Percentiles rank a stretch among this genome's conserved stretches.
These are phyloP conservation scores for Dendrolimus houi DNA, from an alignment of 2,888 invertebrate genomes.

Conservation along the genomic window DNA sequence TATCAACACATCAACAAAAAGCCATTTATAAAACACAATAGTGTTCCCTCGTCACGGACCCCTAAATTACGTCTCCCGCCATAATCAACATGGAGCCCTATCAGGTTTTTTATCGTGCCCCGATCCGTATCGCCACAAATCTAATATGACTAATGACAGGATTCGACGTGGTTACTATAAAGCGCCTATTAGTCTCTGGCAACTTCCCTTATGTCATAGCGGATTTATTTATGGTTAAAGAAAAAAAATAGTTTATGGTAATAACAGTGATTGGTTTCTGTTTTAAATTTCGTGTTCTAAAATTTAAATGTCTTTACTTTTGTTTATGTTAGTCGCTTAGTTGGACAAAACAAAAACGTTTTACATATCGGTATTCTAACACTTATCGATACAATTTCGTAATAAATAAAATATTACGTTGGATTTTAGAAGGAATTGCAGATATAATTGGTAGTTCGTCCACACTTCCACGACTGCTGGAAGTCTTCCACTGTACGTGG, in stretches of 20 bases:
- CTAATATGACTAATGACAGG: conserved; percentile 64
- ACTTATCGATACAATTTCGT: too few species aligned
- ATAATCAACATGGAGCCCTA: conserved; percentile 51
- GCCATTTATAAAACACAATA: conserved; percentile 32
- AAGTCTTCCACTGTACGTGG: too few species aligned
- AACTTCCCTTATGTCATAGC: conserved; percentile 34
- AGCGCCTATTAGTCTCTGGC: conserved; percentile 36
- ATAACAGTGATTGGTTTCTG: conserved; percentile 7
- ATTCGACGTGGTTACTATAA: conserved; percentile 37
- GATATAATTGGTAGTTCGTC: too few species aligned
- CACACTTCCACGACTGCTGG: too few species aligned
- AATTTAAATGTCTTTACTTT: too few species aligned
- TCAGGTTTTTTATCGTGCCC: conserved; percentile 48
- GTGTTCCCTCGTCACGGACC: conserved; percentile 35
- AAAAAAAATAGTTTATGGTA: conserved; percentile 7
- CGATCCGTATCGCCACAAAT: conserved; percentile 48
- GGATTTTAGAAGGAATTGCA: too few species aligned
- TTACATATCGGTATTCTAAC: too few species aligned
- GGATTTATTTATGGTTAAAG: conserved; percentile 23
- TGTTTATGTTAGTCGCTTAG: too few species aligned
- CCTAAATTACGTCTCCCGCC: conserved; percentile 46
- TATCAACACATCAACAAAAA: conserved; percentile 17
- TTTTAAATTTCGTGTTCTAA: not conserved
- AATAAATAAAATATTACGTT: too few species aligned
- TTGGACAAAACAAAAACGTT: too few species aligned